Evolutionary conservation across 2,797 vertebrate species (phyloP).

Genomic region (Varecia variegata): DNA sequence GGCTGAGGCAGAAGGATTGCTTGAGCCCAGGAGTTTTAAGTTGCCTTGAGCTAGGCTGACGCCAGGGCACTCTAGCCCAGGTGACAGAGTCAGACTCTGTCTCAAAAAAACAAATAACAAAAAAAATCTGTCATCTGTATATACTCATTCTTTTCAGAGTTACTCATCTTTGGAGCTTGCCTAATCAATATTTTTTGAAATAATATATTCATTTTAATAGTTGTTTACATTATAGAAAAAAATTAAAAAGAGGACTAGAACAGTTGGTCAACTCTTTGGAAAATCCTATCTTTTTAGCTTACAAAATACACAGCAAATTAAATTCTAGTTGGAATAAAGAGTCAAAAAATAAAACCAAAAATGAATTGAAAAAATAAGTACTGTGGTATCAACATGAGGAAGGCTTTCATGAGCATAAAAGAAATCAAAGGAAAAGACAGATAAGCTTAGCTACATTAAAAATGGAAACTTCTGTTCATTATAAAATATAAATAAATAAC

Average conservation of each 20-base stretch:
- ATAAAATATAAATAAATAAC: background rate
- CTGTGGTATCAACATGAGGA: background rate
- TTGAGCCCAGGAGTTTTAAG: too few species aligned
- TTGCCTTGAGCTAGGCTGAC: too few species aligned
- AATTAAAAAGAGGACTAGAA: background rate
- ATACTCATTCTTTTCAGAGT: conserved; percentile 25
- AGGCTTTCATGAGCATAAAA: background rate
- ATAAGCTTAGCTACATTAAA: background rate
- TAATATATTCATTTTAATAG: background rate
- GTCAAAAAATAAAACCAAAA: background rate
- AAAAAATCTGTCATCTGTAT: background rate
- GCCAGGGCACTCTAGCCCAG: too few species aligned
- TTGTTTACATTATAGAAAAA: conserved; percentile 5
- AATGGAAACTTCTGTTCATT: background rate
- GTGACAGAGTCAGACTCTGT: too few species aligned
- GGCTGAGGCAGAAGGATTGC: too few species aligned
- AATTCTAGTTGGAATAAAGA: background rate
- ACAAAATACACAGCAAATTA: conserved; percentile 21
- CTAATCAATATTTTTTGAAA: background rate
- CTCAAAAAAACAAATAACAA: too few species aligned
- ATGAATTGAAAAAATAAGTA: background rate
- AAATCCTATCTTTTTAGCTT: conserved; percentile 27
- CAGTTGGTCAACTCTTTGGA: background rate
- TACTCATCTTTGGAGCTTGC: background rate
- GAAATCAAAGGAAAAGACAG: background rate